Percentiles rank a stretch among this genome's conserved stretches.
These are phyloP conservation scores for Mycteria americana DNA, from an alignment of 2,797 vertebrate genomes.

Conservation along the genomic window DNA sequence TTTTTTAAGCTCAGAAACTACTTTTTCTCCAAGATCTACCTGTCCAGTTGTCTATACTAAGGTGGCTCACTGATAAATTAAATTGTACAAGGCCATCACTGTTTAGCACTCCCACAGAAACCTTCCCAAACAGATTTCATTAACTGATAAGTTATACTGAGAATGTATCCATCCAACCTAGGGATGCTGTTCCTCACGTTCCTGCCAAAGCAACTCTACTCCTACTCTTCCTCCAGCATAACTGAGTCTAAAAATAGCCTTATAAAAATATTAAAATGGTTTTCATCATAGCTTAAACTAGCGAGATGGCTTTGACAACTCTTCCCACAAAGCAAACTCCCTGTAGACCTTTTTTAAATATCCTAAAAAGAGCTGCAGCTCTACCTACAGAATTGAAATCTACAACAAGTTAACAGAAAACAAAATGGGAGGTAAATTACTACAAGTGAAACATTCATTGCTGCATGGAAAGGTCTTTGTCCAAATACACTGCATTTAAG, in stretches of 20 bases:
- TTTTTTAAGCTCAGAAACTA: neutral
- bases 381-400: neutral
- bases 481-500: neutral
- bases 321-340: neutral
- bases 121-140: neutral
- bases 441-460: neutral
- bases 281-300: neutral
- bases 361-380: neutral
- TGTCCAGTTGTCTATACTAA: neutral
- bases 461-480: neutral
- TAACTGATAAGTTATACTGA: neutral
- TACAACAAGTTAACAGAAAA: neutral
- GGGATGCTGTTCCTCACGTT: neutral
- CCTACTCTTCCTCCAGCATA: conserved; percentile 1
- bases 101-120: neutral
- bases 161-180: neutral
- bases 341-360: neutral
- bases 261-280: conserved; percentile 17
- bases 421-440: neutral
- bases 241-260: conserved; percentile 15
- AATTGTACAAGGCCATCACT: neutral
- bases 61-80: neutral
- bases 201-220: conserved; percentile 12
- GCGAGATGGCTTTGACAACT: conserved; percentile 10
- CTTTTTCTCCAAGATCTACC: neutral